phyloP scores from a whole-genome alignment of 2,888 invertebrate genomes.

The Cecidostiba fungosa region DNA sequence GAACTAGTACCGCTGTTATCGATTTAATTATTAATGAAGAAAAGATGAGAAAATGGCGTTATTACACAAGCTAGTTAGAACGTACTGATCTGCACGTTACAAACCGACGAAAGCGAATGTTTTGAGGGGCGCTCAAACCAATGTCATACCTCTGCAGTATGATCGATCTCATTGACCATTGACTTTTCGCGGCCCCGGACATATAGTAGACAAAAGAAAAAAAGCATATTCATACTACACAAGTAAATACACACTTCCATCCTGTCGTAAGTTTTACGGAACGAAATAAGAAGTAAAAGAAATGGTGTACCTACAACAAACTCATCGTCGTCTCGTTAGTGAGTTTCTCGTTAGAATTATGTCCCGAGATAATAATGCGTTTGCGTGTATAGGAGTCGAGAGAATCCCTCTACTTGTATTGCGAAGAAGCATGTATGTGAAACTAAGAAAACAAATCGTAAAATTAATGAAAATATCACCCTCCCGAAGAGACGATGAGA shows the following conservation, averaged over 20 bases:
- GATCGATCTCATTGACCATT: slow-evolving; percentile 80
- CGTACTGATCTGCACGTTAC: slow-evolving; percentile 71
- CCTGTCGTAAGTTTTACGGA: slow-evolving; percentile 67
- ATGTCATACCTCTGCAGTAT: slow-evolving; percentile 70
- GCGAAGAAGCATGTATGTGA: slow-evolving; percentile 40
- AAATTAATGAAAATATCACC: slow-evolving; percentile 72
- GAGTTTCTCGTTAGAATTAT: slow-evolving; percentile 69
- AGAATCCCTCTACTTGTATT: slow-evolving; percentile 41
- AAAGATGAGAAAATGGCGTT: slow-evolving; percentile 64
- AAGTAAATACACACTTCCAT: slow-evolving; percentile 69
- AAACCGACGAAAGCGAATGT: slow-evolving; percentile 58
- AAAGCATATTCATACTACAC: slow-evolving; percentile 58
- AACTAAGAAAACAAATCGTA: slow-evolving; percentile 26
- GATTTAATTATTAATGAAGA: slow-evolving; percentile 73
- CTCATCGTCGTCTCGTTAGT: slow-evolving; percentile 62
- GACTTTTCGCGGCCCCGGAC: slow-evolving; percentile 68
- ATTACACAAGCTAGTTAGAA: slow-evolving; percentile 75
- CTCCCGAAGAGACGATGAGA: slow-evolving; percentile 66
- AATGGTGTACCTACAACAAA: slow-evolving; percentile 44
- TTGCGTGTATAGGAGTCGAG: slow-evolving; percentile 73
- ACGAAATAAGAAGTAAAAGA: slow-evolving; percentile 50
- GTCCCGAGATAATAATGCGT: slow-evolving; percentile 77
- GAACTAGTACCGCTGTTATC: slow-evolving; percentile 74
- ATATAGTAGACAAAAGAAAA: slow-evolving; percentile 40
- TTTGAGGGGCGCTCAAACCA: slow-evolving; percentile 71